Evolutionary conservation across 2,797 vertebrate species (phyloP).

Genomic region (Syncerus caffer): DNA sequence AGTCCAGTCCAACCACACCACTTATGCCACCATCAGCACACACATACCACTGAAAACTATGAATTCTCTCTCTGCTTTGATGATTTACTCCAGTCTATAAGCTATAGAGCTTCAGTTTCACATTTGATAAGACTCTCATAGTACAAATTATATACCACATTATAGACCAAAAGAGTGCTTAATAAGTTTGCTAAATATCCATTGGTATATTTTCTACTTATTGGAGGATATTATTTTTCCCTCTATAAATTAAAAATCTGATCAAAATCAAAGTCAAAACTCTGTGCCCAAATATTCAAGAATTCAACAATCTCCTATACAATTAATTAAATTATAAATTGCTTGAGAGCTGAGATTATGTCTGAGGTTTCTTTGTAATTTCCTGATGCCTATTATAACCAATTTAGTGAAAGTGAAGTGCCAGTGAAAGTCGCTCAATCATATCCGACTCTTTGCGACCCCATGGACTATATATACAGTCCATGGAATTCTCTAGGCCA

Average conservation of each 20-base stretch:
- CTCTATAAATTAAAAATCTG: not conserved
- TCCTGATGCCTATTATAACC: not conserved
- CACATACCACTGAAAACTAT: not conserved
- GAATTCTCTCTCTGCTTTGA: not conserved
- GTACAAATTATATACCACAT: not conserved
- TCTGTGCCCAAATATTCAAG: not conserved
- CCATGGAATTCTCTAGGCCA: not conserved
- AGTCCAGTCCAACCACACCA: not conserved
- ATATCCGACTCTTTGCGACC: not conserved
- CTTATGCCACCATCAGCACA: not conserved
- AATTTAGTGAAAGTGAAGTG: not conserved
- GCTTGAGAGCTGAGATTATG: not conserved
- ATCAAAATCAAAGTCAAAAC: constrained; percentile 25
- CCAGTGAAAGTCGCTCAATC: not conserved
- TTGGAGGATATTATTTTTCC: not conserved
- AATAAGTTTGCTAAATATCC: not conserved
- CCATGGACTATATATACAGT: not conserved
- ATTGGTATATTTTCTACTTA: not conserved
- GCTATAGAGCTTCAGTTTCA: not conserved
- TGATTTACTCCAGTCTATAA: not conserved
- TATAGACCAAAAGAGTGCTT: not conserved
- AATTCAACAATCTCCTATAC: not conserved
- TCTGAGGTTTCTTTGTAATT: not conserved
- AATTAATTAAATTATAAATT: constrained; percentile 5
- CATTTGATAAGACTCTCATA: not conserved